Evolutionary conservation across 2,888 invertebrate species (phyloP), one percentile per base, ranked within the genome.

Genomic region (Cephalotes varians): DNA sequence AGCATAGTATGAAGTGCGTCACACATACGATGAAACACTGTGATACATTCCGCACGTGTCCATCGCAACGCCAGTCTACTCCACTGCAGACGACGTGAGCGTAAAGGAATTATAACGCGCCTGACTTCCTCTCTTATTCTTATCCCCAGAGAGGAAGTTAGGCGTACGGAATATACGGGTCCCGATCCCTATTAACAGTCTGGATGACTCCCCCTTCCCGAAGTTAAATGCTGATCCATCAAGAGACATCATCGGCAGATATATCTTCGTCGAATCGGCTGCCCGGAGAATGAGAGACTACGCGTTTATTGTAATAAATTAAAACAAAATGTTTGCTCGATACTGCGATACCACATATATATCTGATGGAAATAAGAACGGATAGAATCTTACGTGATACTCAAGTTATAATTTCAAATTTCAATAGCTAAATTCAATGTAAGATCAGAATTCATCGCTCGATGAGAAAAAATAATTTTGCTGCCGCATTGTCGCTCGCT

Each of bases 201-300:
- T 71, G 51, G 37, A 49, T 34, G 81, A 62, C 72, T 85, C 85
- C 82, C 86, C 85, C 80, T 62, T 28, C 40, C n/a, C 56, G 71
- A 86, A 83, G 85, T 89, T 88, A 85, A 85, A 84, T 56, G 71
- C 88, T 84, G 89, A 89, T 89, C 89, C 89, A 89, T 89, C 89
- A 89, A 84, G 56, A 82, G 84, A 86, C 85, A 89, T 89, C 89
- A 88, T 64, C 65, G 51, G 71, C 89, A 89, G 89, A 89, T 86
- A 89, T 64, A 87, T 79, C 77, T 69, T 34, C 40, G 56, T 69
- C 31, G 56, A 56, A 28, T 15, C 49, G 64, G 21, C n/a, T 49
- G 25, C 1, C 18, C 56, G 54, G 15, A 40, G 15, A 58, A 25
- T 28, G 25, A 25, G 25, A 44, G 40, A 31, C n/a, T 69, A 64